Evolutionary conservation across 2,797 vertebrate genomes (phyloP), one percentile per base, ranked within the genome.

Genomic region (Malacoraja senta): DNA sequence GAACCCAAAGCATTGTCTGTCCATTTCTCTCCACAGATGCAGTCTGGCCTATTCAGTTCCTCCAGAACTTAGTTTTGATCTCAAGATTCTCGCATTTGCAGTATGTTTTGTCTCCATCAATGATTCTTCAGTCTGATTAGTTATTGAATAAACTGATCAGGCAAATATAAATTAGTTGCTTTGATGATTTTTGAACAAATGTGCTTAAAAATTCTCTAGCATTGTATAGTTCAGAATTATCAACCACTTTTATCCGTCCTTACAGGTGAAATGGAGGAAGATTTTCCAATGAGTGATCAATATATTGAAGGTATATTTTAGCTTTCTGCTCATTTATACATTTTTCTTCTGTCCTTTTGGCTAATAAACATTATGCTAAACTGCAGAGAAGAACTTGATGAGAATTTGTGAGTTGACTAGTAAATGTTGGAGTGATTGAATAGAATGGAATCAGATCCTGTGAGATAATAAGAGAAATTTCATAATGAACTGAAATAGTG

Each of bases 231-330:
- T 65, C 7, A 32, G n/a, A 32, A 21, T 88, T 88, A 19, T 68
- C 84, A 88, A 8, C 8, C 21, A 68, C 24, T 10, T 35, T 35
- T 76, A 76, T 53, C 76, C 29, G 29, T 92, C 74, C 26, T 29
- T 92, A 38, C 90, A 92, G 90, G 35, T 92, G 90, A 74, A 76
- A 74, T 29, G 19, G 35, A 74, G 13, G 38, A 92, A 7, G 90
- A 92, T 38, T 38, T 92, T 24, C 35, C 13, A 8, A 19, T 58
- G 17, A 72, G 90, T 29, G 90, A 91, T 29, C 24, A 91, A 38
- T 91, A 38, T 24, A 76, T 76, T 76, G 90, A 92, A 92, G 90
- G 90, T 92, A 92, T 53, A 58, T 92, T 21, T 29, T 92, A 26
- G 72, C 90, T 38, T 92, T 68, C 68, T 26, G 65, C 63, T 19